Evolutionary conservation across 2,888 invertebrate genomes (phyloP).

Genomic region (Vanessa cardui): DNA sequence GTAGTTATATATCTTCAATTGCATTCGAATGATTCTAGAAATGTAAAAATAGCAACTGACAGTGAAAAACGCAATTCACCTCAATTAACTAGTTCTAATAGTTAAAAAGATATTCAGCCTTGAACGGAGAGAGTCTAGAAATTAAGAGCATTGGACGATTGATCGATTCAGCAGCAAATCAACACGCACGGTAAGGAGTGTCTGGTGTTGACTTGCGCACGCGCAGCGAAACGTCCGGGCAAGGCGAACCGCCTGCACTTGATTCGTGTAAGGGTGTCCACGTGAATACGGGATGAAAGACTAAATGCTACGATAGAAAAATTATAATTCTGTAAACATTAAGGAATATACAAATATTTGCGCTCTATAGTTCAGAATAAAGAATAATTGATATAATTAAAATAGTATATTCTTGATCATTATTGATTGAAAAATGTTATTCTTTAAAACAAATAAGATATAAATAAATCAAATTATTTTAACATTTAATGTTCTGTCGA

Average conservation of each 20-base stretch:
- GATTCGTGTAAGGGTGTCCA: slow-evolving; percentile 54
- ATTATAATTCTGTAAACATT: no score
- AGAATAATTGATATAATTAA: no score
- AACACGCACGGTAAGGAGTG: slow-evolving; percentile 32
- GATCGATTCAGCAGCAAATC: slow-evolving; percentile 37
- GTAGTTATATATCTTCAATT: no score
- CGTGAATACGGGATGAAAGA: not conserved
- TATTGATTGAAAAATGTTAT: no score
- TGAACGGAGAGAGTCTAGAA: slow-evolving; percentile 40
- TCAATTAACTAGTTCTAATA: slow-evolving; percentile 10
- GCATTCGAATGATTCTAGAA: no score
- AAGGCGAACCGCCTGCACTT: slow-evolving; percentile 71
- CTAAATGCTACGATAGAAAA: not conserved
- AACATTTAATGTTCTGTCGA: no score
- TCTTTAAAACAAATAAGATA: no score
- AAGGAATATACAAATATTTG: no score
- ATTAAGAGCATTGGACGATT: slow-evolving; percentile 42
- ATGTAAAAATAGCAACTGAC: not conserved
- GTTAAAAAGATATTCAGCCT: slow-evolving; percentile 26
- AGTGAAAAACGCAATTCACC: not conserved
- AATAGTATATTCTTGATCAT: no score
- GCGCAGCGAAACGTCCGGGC: slow-evolving; percentile 64
- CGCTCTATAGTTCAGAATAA: no score
- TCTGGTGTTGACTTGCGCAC: slow-evolving; percentile 45
- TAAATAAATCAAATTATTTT: no score